Evolutionary conservation across 2,888 invertebrate species (phyloP).

Genomic region (Lumbricus terrestris): DNA sequence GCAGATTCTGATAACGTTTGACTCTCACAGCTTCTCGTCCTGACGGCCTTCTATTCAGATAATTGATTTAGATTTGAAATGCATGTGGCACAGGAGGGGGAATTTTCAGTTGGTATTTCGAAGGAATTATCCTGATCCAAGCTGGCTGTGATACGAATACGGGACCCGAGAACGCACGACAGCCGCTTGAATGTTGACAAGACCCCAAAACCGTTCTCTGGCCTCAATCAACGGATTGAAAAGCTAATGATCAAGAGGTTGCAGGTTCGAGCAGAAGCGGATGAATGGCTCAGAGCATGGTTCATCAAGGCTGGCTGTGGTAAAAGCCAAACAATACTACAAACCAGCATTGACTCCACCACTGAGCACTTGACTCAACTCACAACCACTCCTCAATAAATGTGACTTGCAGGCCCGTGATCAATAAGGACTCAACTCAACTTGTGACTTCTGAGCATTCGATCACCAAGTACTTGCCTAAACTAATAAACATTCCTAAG

Average conservation of each 20-base stretch:
- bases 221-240: neutral
- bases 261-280: neutral
- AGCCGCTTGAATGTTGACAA: constrained; percentile 5
- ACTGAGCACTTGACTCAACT: neutral
- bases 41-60: neutral
- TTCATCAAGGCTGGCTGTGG: constrained; percentile 19
- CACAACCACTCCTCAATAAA: neutral
- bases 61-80: neutral
- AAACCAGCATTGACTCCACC: constrained; percentile 15
- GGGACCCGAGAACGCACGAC: neutral
- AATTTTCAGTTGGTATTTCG: neutral
- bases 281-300: neutral
- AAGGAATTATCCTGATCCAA: neutral
- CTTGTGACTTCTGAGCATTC: no score
- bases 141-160: constrained; percentile 10
- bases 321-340: neutral
- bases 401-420: no score
- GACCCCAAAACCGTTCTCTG: neutral
- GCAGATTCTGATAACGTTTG: neutral
- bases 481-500: no score
- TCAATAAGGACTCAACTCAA: neutral
- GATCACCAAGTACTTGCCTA: no score
- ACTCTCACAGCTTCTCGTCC: neutral
- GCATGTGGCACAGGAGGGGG: neutral
- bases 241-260: neutral